phyloP scores from a whole-genome alignment of 2,113 vertebrate species.

The Bungarus multicinctus region DNA sequence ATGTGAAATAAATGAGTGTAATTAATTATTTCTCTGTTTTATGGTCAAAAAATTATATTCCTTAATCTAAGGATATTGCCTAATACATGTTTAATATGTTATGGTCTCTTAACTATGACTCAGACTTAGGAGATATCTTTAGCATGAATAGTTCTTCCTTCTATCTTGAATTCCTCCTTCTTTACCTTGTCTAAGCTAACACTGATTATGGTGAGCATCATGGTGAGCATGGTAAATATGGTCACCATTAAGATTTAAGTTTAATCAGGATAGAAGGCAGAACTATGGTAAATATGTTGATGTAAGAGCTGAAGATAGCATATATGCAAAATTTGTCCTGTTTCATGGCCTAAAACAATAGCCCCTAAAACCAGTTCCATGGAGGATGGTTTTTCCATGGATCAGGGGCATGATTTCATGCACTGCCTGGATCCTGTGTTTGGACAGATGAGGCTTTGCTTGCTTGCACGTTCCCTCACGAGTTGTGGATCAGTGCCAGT shows the following conservation, averaged over 20 bases:
- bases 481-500: neutral
- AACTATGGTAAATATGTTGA: neutral
- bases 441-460: neutral
- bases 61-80: neutral
- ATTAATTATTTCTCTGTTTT: neutral
- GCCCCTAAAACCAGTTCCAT: too few relatives aligned
- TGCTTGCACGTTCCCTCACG: neutral
- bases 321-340: neutral
- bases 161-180: neutral
- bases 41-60: neutral
- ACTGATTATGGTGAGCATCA: neutral
- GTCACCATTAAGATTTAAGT: too few relatives aligned
- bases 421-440: neutral
- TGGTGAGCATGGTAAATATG: neutral
- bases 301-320: neutral
- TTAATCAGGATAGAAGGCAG: too few relatives aligned
- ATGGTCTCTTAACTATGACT: neutral
- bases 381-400: neutral
- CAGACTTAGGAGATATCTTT: neutral
- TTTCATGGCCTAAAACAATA: neutral
- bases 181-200: neutral
- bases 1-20: neutral
- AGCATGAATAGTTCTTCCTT: neutral
- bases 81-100: neutral
- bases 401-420: neutral